A percentile compares a stretch with the other conserved stretches of the same genome.
These are phyloP conservation scores for Cavia aperea DNA, from an alignment of 2,113 vertebrate genomes.

Conservation along the genomic window DNA sequence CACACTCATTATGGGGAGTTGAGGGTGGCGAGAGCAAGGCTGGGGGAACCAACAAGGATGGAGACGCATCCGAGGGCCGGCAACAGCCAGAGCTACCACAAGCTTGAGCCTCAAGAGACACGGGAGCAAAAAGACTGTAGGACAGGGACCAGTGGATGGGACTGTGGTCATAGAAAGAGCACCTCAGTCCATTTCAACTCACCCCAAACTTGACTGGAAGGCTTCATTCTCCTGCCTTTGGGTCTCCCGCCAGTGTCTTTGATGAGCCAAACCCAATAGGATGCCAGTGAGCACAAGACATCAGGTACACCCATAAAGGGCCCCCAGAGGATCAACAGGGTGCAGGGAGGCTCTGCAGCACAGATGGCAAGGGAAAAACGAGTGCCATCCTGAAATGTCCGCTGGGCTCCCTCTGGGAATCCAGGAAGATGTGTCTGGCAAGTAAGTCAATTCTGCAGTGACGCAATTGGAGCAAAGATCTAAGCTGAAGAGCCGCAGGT, in stretches of 20 bases:
- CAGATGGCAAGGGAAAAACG: not conserved
- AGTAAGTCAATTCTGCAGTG: not conserved
- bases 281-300: not conserved
- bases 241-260: not conserved
- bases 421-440: not conserved
- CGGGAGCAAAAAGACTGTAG: not conserved
- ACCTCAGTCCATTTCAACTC: not conserved
- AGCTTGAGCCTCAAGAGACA: not conserved
- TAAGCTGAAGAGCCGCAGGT: not conserved
- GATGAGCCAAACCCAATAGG: not conserved
- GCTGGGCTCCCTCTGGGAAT: not conserved
- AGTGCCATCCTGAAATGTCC: not conserved
- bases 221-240: not conserved
- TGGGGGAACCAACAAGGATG: not conserved
- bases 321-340: not conserved
- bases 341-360: not conserved
- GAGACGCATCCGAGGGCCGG: not conserved
- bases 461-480: not conserved
- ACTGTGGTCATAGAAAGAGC: not conserved
- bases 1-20: accelerated
- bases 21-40: not conserved
- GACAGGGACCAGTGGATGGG: not conserved
- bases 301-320: too few species aligned
- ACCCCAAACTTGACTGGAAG: not conserved
- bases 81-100: not conserved